Evolutionary conservation across 2,113 vertebrate species (phyloP).

Genomic region (Sorex fumeus): DNA sequence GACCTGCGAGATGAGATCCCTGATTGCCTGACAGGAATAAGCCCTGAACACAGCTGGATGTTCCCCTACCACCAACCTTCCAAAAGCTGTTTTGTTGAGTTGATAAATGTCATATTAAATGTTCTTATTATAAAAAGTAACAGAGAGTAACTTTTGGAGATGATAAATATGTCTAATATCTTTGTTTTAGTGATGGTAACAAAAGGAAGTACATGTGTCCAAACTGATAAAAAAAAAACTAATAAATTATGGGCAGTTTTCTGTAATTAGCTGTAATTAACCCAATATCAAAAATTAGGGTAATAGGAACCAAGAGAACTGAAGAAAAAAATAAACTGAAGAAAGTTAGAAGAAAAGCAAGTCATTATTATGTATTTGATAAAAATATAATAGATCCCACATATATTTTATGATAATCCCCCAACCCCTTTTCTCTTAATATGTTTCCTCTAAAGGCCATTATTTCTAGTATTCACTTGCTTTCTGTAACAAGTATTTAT

Average conservation of each 20-base stretch:
- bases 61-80: no score
- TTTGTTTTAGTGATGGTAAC: not conserved
- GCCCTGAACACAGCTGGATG: no score
- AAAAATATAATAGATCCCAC: not conserved
- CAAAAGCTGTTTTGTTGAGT: not conserved
- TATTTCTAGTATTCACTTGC: not conserved
- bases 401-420: not conserved
- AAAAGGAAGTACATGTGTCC: not conserved
- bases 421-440: not conserved
- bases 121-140: not conserved
- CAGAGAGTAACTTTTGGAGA: not conserved
- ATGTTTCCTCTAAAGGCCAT: not conserved
- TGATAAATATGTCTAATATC: not conserved
- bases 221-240: not conserved
- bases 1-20: no score
- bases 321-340: not conserved
- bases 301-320: not conserved
- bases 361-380: not conserved
- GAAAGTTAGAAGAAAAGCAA: not conserved
- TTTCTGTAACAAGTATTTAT: conserved; percentile 1
- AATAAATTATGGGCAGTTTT: not conserved
- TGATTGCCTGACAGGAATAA: no score
- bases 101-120: not conserved
- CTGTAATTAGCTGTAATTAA: not conserved
- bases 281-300: not conserved